Conservation (phyloP, 64 coral and sea anemone genomes). For the Actinia equina region DNA sequence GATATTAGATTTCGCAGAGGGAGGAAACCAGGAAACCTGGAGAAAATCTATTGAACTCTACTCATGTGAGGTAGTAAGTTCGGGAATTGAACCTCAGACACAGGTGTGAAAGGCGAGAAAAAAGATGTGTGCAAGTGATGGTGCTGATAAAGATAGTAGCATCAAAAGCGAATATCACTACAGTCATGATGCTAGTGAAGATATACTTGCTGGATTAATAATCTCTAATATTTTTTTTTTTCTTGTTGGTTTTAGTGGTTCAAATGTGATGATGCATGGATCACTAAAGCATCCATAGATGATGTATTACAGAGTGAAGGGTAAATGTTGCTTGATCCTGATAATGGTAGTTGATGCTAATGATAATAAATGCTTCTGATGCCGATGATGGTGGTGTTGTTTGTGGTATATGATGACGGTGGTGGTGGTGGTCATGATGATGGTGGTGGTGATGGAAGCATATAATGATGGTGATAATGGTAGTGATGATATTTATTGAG, state of each 20-base stretch:
- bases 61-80: too few relatives aligned
- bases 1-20: too few relatives aligned
- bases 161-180: not conserved
- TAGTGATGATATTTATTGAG: too few relatives aligned
- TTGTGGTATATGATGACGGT: too few relatives aligned
- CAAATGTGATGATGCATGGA: slow-evolving; percentile 99
- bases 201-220: not conserved
- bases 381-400: not conserved
- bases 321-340: slow-evolving; percentile 30
- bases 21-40: too few relatives aligned
- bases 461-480: too few relatives aligned
- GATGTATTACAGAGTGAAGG: slow-evolving; percentile 96
- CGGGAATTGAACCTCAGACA: too few relatives aligned
- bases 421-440: too few relatives aligned
- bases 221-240: not conserved
- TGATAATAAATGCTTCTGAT: not conserved
- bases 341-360: not conserved
- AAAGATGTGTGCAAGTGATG: too few relatives aligned
- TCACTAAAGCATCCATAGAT: slow-evolving; percentile 87
- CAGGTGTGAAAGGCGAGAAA: too few relatives aligned
- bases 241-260: slow-evolving; percentile 63
- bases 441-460: too few relatives aligned
- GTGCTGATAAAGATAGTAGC: not conserved
- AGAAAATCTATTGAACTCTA: not conserved
- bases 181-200: too few relatives aligned